Percentiles rank a stretch among this genome's conserved stretches.
Conservation (phyloP, 2,888 invertebrate species). For the Altica lythri region DNA sequence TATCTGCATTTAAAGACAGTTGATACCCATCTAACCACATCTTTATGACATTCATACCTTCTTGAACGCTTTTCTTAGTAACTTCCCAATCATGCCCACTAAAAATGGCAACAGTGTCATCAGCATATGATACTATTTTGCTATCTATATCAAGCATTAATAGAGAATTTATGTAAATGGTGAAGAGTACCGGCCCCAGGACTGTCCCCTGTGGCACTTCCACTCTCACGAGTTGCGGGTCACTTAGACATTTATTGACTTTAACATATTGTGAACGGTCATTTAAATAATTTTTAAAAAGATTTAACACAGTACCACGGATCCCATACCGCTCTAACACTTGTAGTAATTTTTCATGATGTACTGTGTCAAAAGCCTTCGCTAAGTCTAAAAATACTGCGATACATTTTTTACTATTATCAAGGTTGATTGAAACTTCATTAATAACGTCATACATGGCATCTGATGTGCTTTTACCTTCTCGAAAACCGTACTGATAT, state of each 20-base stretch:
- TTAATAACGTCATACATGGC: not conserved
- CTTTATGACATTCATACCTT: slow-evolving; percentile 15
- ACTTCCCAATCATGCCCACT: slow-evolving; percentile 12
- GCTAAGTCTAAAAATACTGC: slow-evolving; percentile 5
- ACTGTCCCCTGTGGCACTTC: slow-evolving; percentile 11
- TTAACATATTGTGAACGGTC: slow-evolving; percentile 5
- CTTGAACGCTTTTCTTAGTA: slow-evolving; percentile 14
- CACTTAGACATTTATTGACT: slow-evolving; percentile 10
- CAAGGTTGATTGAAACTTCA: too few species aligned
- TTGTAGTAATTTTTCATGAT: slow-evolving; percentile 13
- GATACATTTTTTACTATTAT: slow-evolving; percentile 1
- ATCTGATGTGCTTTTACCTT: not conserved
- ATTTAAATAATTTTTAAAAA: not conserved
- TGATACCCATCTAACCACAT: slow-evolving; percentile 16
- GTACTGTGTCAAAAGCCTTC: too few species aligned
- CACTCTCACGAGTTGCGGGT: slow-evolving; percentile 9
- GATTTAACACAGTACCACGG: not conserved
- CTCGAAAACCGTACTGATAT: too few species aligned
- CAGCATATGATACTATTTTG: slow-evolving; percentile 15
- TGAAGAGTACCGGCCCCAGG: slow-evolving; percentile 3
- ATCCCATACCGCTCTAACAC: slow-evolving; percentile 3
- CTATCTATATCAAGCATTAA: slow-evolving; percentile 1
- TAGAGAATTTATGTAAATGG: slow-evolving; percentile 2
- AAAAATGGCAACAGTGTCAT: slow-evolving; percentile 15
- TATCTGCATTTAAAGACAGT: slow-evolving; percentile 1